Base-by-base conservation (phyloP, 2,113 vertebrate species). In the Myxocyprinus asiaticus region DNA sequence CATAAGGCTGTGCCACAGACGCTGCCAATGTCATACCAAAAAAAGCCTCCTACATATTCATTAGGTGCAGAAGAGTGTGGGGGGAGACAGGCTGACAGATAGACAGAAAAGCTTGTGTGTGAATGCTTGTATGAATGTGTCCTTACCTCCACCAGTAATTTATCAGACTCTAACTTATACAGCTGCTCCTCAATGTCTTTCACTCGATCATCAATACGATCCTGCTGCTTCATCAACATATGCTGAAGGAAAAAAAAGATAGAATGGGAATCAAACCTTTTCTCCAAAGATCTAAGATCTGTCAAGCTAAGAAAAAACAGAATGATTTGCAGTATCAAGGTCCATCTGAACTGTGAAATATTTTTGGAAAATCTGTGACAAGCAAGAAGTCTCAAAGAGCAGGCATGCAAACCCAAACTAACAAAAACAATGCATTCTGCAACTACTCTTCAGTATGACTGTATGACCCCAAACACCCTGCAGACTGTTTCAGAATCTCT, bases 131-230 rank as follows among this genome's bases (percentile, higher is more conserved):
- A 50, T 62, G 56, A 48, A 45, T 72, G 0, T 51, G 42, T 9
- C 67, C 76, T 87, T 92, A 97, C 97, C 95, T 98, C 96, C 7
- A 98, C 95, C 89, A 97, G 92, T 56, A 96, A 93, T 91, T 97
- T 97, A 92, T 99, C 96, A 0, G 96, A 96, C 86, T 99, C 96
- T 69, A 99, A 93, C 89, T 96, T 98, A 90, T 94, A 96, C 81
- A 99, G 92, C 76, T 98, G 97, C 91, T 98, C 97, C 85, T 99
- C 97, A 0, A 98, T 97, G 92, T 96, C 96, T 89, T 98, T 96
- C 80, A 97, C 96, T 72, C 97, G 90, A 84, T 96, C 95, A 78
- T 98, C 96, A 83, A 99, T 93, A 73, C 95, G 94, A 89, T 97
- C 96, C 88, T 98, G 96, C 86, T 98, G 97, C 88, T 96, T 98